Percentiles rank a stretch among this genome's conserved stretches.
These are phyloP conservation scores for Rhinogobio ventralis DNA, from an alignment of 2,797 vertebrate genomes.

Conservation along the genomic window DNA sequence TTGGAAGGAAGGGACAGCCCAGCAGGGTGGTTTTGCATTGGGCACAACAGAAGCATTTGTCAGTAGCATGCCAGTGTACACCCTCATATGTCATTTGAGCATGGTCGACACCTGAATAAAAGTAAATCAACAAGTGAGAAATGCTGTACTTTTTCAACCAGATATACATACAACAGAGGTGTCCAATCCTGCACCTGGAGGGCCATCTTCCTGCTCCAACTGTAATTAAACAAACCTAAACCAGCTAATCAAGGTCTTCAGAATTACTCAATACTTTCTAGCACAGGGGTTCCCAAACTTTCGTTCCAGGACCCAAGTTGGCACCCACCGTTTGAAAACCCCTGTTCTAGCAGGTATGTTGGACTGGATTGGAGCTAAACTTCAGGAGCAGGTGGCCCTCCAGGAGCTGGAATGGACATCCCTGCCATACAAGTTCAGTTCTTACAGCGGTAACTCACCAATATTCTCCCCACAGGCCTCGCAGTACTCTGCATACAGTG, in stretches of 20 bases:
- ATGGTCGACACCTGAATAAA: constrained; percentile 89
- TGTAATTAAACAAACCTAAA: background rate
- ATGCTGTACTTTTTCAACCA: background rate
- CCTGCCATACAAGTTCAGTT: background rate
- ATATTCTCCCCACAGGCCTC: constrained; percentile 96
- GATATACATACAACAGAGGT: background rate
- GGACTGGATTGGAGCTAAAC: background rate
- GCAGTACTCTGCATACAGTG: constrained; percentile 94
- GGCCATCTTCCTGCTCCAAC: background rate
- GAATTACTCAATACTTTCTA: background rate
- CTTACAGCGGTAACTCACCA: constrained; percentile 75
- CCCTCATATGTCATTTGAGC: constrained; percentile 98
- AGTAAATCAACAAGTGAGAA: constrained; percentile 12
- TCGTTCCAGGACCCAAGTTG: too few relatives aligned
- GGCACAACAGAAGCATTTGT: constrained; percentile 93
- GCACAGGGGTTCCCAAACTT: background rate
- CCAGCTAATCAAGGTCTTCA: background rate
- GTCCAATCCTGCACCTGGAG: background rate
- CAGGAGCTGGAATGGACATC: background rate
- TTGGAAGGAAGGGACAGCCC: constrained; percentile 95
- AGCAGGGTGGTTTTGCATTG: constrained; percentile 93
- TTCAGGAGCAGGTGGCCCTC: too few relatives aligned
- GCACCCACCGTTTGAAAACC: background rate
- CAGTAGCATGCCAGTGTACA: constrained; percentile 95
- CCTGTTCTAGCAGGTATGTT: background rate